Evolutionary conservation across 2,113 vertebrate genomes (phyloP).

Genomic region (Ochotona princeps): DNA sequence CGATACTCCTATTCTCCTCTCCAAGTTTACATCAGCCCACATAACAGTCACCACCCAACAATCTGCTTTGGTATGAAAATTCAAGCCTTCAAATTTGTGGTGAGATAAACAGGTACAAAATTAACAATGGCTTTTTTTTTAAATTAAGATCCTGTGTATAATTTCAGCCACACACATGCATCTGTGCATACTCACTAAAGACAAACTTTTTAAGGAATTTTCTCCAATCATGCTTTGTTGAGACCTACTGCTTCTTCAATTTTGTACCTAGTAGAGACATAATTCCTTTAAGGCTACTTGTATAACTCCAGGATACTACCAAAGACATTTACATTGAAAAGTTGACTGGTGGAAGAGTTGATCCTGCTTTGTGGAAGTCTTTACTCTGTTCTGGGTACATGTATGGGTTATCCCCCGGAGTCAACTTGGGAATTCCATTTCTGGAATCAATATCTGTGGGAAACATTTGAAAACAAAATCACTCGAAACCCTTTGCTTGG

Average conservation of each 20-base stretch:
- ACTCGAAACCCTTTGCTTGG: not conserved
- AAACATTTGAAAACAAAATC: slow-evolving; percentile 37
- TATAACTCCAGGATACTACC: not conserved
- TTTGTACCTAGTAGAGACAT: not conserved
- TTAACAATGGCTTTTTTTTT: not conserved
- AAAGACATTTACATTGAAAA: slow-evolving; percentile 71
- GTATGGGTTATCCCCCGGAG: slow-evolving; percentile 77
- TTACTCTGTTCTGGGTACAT: slow-evolving; percentile 72
- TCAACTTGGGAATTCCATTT: slow-evolving; percentile 76
- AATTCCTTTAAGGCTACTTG: not conserved
- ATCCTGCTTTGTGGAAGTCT: slow-evolving; percentile 74
- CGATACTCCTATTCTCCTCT: not conserved
- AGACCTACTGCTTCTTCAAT: not conserved
- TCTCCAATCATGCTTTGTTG: not conserved
- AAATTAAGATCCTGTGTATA: not conserved
- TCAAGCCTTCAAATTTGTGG: not conserved
- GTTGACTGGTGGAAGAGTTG: slow-evolving; percentile 67
- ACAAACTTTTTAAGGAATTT: slow-evolving; percentile 10
- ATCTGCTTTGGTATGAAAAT: not conserved
- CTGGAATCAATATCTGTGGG: slow-evolving; percentile 72
- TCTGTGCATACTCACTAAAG: not conserved
- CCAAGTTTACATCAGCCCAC: slow-evolving; percentile 7
- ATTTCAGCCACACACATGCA: not conserved
- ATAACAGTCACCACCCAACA: not conserved
- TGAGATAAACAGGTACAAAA: slow-evolving; percentile 20